Base-by-base conservation (phyloP, 2,797 vertebrate genomes). In the Galaxias olidus region DNA sequence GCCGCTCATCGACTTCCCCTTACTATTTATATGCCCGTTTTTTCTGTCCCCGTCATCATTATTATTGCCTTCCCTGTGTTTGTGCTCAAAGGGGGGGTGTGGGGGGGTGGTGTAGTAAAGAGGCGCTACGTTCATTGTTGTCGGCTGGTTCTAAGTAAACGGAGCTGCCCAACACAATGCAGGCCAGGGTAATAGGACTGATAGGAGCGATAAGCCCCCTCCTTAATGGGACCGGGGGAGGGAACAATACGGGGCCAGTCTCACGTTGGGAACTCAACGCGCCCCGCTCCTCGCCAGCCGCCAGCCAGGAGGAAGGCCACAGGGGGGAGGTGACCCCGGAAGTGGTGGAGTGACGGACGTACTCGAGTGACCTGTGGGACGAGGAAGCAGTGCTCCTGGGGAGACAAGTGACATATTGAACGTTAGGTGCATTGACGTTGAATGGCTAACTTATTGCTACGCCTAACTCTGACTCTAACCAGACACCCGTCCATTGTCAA, bases 51-150 rank as follows among this genome's bases (percentile, higher is more conserved):
- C 83, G 75, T 88, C 84, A 85, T 89, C 83, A 88, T 64, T 63
- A 56, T 89, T 90, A 90, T 89, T 90, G 83, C 87, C 86, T 87
- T 90, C 82, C 73, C 74, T 67, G 42, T 88, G 82, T 88, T 87
- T 88, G 87, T 80, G 79, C 73, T 73, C 53, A 19, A 50, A 46
- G 42, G 13, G n/a, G 42, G 63, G 40, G 40, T n/a, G n/a, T n/a
- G 30, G 41, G 56, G 72, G 63, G 87, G 66, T 81, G 78, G 82
- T 82, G 41, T 61, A 73, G 30, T 6, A 30, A 30, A 77, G 78
- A 86, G 78, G 79, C 75, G 63, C 68, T 87, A 85, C 89, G 88
- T 87, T 89, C 85, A 88, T 88, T 88, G 86, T 90, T 85, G 66
- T 73, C 47, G 49, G 65, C 81, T 74, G 80, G 81, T 84, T 86